Base-by-base conservation (phyloP, 1,140 invertebrate genomes). In the Acyrthosiphon pisum region DNA sequence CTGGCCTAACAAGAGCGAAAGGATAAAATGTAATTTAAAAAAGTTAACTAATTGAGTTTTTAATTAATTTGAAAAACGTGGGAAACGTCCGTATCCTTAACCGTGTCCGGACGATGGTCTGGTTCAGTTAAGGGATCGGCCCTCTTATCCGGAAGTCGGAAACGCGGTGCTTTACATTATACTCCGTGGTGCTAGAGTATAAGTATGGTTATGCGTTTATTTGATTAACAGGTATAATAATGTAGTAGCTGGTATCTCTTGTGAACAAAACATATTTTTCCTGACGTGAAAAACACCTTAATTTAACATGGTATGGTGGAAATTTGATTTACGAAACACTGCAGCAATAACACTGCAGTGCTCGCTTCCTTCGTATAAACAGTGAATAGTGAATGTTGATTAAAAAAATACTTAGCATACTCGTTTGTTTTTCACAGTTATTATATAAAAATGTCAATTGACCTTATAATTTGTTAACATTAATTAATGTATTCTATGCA, bases 11-110 rank as follows among this genome's bases (percentile, higher is more conserved):
- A 30, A 68, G 11, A 44, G 41, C 6, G 30, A 56, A 26, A 90
- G 26, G 26, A 84, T n/a, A 83, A 93, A 50, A 84, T 44, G 35
- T 86, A 93, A 93, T 93, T 44, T n/a, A 93, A 93, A 87, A 93
- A 86, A 50, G 81, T 84, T 93, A 44, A 86, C 76, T 93, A 93
- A 93, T 93, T 86, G 81, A 93, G 46, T 93, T 93, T 86, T 93
- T 93, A 86, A 86, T 93, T 93, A 84, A 93, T 86, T 86, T n/a
- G 46, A 26, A 83, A 81, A 76, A 48, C 56, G 11, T n/a, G 56
- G 30, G 37, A 68, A 76, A 91, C 68, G 68, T 81, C 30, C 90
- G 76, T 92, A 50, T 93, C 76, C 37, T 50, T 53, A 41, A 50
- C 46, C 20, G 9, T 60, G 18, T 76, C 60, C 41, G 56, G 60